Evolutionary conservation across 2,113 vertebrate genomes (phyloP).

Genomic region (Poeciliopsis turrubarensis): DNA sequence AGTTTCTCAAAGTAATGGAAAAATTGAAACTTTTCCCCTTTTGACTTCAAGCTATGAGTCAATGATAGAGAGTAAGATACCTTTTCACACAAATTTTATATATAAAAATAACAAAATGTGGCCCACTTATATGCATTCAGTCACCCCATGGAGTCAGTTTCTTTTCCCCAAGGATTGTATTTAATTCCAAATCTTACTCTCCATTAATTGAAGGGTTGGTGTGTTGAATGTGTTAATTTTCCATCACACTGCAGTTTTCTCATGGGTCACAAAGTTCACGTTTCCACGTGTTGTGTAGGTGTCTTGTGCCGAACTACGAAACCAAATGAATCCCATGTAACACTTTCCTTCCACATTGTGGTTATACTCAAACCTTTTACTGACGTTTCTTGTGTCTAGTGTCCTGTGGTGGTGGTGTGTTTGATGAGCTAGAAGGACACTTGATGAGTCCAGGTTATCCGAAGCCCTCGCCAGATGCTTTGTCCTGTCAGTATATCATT

Average conservation of each 20-base stretch:
- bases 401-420: slow-evolving; percentile 71
- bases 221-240: too few species aligned
- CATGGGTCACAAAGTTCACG: too few species aligned
- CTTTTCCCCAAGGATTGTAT: too few species aligned
- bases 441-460: slow-evolving; percentile 79
- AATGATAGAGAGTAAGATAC: neutral
- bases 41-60: neutral
- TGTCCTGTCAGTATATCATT: slow-evolving; percentile 77
- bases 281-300: neutral
- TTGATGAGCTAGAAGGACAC: slow-evolving; percentile 69
- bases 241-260: too few species aligned
- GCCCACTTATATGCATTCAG: too few species aligned
- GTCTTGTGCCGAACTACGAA: too few species aligned
- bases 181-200: too few species aligned
- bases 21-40: neutral
- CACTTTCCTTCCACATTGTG: too few species aligned
- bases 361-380: slow-evolving; percentile 6
- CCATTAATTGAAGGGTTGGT: too few species aligned
- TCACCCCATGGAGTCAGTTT: too few species aligned
- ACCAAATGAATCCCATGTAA: too few species aligned
- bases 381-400: slow-evolving; percentile 62
- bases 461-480: slow-evolving; percentile 35
- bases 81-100: neutral
- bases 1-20: neutral
- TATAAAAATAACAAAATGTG: too few species aligned